Evolutionary conservation across 2,797 vertebrate genomes (phyloP).

Genomic region (Anisognathus igniventris): DNA sequence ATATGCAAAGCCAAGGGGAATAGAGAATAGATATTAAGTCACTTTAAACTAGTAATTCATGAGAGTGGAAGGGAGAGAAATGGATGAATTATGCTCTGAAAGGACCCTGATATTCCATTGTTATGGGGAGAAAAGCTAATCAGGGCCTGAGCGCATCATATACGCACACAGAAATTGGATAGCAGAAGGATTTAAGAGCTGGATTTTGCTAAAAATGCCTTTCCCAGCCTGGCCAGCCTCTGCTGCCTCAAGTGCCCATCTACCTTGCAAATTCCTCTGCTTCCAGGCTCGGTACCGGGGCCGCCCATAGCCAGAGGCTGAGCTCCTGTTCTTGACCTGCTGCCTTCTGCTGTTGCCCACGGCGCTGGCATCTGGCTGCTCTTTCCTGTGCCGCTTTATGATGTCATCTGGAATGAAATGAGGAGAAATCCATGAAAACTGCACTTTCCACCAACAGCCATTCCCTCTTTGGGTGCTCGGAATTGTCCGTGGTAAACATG

Average conservation of each 20-base stretch:
- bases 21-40: constrained; percentile 46
- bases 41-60: constrained; percentile 51
- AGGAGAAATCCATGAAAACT: not conserved
- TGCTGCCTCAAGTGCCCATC: not conserved
- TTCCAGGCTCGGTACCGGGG: constrained; percentile 47
- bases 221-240: not conserved
- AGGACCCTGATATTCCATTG: constrained; percentile 18
- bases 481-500: fast-evolving
- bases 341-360: not conserved
- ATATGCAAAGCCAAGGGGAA: constrained; percentile 48
- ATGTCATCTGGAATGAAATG: constrained; percentile 76
- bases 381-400: constrained; percentile 72
- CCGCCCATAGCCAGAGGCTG: not conserved
- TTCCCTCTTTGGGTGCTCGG: not conserved
- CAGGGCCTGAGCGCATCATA: not conserved
- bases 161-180: fast-evolving
- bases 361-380: constrained; percentile 17
- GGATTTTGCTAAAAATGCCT: not conserved
- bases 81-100: constrained; percentile 25
- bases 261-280: constrained; percentile 73
- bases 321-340: constrained; percentile 39
- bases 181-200: not conserved
- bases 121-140: constrained; percentile 2
- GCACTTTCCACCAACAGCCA: not conserved
- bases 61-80: constrained; percentile 14